Evolutionary conservation across 2,113 vertebrate genomes (phyloP).

Genomic region (Phalacrocorax pelagicus): DNA sequence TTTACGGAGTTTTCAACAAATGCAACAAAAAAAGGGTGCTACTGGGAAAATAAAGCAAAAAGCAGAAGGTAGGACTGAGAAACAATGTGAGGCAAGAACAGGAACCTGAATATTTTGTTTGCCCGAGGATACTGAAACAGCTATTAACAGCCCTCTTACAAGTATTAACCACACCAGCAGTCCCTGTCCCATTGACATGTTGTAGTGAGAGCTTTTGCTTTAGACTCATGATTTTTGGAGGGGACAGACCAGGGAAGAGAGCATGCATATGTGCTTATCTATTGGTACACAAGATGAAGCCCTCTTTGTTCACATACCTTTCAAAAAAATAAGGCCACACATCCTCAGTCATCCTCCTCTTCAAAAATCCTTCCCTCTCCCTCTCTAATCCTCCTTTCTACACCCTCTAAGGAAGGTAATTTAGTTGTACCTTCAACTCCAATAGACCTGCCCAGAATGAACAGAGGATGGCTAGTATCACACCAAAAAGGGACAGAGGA

Average conservation of each 20-base stretch:
- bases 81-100: background rate
- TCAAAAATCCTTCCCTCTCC: background rate
- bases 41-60: background rate
- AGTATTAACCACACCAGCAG: background rate
- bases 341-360: background rate
- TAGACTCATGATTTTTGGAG: background rate
- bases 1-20: background rate
- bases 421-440: background rate
- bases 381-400: background rate
- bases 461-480: background rate
- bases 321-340: background rate
- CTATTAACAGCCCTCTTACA: background rate
- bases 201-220: background rate
- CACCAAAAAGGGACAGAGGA: background rate
- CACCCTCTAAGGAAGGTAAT: background rate
- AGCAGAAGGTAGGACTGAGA: background rate
- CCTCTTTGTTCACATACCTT: background rate
- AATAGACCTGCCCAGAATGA: background rate
- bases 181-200: too few relatives aligned
- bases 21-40: background rate
- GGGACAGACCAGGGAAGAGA: background rate
- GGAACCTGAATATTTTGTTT: background rate
- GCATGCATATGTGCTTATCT: background rate
- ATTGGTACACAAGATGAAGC: background rate
- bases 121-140: background rate